Base-by-base conservation (phyloP, 2,797 vertebrate species). In the Lacerta viridis region DNA sequence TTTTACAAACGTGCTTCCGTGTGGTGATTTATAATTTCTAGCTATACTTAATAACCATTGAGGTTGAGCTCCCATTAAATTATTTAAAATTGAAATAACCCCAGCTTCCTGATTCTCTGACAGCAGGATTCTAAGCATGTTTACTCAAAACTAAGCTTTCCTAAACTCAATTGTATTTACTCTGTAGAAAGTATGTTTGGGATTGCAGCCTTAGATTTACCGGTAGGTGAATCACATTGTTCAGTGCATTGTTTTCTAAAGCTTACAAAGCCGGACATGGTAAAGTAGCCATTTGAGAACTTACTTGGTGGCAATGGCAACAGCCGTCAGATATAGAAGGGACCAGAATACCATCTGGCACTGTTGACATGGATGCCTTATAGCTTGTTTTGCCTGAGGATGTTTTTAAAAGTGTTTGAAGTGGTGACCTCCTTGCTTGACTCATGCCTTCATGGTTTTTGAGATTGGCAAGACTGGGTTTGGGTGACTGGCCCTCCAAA, bases 11-110 rank as follows among this genome's bases (percentile, higher is more conserved):
- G 7, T 89, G 84, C 43, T 68, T 74, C 20, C 64, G 68, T 5
- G 36, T 7, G 86, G 64, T 25, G 64, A 1, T 0, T 90, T 76
- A 76, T 89, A 41, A 23, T 75, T 69, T 89, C 20, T 89, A 86
- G n/a, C 29, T 84, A 39, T 72, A 59, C 13, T 87, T 91, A 66
- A 55, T 1, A 91, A 6, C 78, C 13, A 75, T 7, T 46, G 5
- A 86, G 90, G 82, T 80, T 88, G 83, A 39, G 20, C 43, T 61
- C 80, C 92, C 72, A 83, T 59, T 17, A 83, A 6, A 80, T 79
- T 80, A 76, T 11, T 87, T 79, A n/a, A 74, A 69, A 71, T 23
- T 86, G 50, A 25, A 71, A 39, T 27, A 86, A 86, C 13, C 6
- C 17, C 10, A 13, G 10, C 59, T 72, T n/a, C 59, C 46, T 80